Conservation (phyloP, 1,140 invertebrate genomes). For the Himalopsyche phryganea region DNA sequence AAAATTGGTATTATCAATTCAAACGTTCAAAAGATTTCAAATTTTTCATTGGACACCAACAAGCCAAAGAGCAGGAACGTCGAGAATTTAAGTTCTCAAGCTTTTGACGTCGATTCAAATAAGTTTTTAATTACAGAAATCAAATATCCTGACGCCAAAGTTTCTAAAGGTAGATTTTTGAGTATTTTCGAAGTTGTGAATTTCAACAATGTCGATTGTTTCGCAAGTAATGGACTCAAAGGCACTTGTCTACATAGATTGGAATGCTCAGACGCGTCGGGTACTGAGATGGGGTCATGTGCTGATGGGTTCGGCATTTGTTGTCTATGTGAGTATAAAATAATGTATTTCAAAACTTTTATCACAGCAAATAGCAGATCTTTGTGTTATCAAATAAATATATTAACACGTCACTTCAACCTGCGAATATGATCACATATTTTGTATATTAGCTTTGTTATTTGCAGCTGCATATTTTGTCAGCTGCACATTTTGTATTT, state of each 20-base stretch:
- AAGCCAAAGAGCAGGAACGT: neutral
- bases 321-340: constrained; percentile 61
- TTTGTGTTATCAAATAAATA: neutral
- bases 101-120: neutral
- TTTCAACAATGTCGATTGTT: constrained; percentile 64
- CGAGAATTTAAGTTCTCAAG: neutral
- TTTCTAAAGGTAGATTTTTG: constrained; percentile 47
- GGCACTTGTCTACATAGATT: constrained; percentile 65
- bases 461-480: neutral
- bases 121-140: neutral
- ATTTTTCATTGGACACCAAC: neutral
- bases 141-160: neutral
- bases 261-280: constrained; percentile 61
- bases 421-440: neutral
- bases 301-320: constrained; percentile 73
- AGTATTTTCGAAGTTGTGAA: constrained; percentile 70
- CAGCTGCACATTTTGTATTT: neutral
- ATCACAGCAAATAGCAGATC: neutral
- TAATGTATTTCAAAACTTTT: neutral
- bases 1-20: neutral
- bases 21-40: neutral
- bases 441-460: neutral
- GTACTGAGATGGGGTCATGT: constrained; percentile 62
- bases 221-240: constrained; percentile 50
- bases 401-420: neutral